Percentiles rank a stretch among this genome's conserved stretches.
phyloP scores from a whole-genome alignment of 2,797 vertebrate species.

The Notolabrus celidotus region DNA sequence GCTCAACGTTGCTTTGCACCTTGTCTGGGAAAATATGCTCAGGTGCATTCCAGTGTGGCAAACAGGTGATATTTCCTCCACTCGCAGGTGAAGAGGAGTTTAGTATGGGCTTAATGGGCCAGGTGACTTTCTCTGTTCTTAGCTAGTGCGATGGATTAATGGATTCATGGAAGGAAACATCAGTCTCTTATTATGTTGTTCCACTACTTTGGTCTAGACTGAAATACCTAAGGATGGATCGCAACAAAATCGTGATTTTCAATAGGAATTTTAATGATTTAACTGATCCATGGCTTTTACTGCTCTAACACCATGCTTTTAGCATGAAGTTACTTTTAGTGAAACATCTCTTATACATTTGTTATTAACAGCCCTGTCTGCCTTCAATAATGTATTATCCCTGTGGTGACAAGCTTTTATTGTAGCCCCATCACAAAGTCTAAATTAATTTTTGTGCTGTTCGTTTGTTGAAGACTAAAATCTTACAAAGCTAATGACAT shows the following conservation, averaged over 20 bases:
- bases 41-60: constrained; percentile 62
- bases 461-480: background rate
- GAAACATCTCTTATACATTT: background rate
- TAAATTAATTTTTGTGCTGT: background rate
- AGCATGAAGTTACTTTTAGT: too few species aligned
- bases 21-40: constrained; percentile 80
- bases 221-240: too few species aligned
- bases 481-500: background rate
- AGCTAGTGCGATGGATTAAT: background rate
- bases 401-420: background rate
- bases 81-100: constrained; percentile 38
- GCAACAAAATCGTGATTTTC: too few species aligned
- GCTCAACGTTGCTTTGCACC: constrained; percentile 74
- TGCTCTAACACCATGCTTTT: background rate
- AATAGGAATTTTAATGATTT: too few species aligned
- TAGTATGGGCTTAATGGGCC: background rate
- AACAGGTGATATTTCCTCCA: constrained; percentile 62
- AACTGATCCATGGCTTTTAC: background rate
- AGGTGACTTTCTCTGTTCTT: background rate
- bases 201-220: background rate
- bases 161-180: background rate
- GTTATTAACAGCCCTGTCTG: too few species aligned
- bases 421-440: background rate
- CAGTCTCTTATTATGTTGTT: background rate
- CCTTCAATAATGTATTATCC: too few species aligned